Conservation (phyloP, 2,888 invertebrate genomes). For the Galeopsomyia nigrocyanea region DNA sequence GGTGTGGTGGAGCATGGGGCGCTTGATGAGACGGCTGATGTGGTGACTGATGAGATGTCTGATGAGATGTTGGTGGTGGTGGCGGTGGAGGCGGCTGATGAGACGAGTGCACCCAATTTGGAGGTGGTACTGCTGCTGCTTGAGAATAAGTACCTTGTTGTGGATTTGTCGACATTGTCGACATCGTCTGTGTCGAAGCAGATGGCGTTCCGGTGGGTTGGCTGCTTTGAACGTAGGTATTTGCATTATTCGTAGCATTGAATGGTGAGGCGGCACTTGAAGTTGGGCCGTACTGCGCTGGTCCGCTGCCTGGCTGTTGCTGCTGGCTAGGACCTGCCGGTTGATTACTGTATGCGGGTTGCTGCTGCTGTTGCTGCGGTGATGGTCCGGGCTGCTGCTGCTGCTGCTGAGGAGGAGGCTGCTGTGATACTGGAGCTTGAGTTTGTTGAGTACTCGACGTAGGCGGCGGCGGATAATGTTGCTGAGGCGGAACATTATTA, state of each 20-base stretch:
- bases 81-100: slow-evolving; percentile 66
- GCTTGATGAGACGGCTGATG: slow-evolving; percentile 63
- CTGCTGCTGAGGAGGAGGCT: slow-evolving; percentile 71
- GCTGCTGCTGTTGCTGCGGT: slow-evolving; percentile 61
- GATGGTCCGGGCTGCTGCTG: slow-evolving; percentile 68
- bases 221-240: slow-evolving; percentile 66
- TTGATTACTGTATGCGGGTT: slow-evolving; percentile 71
- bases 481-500: slow-evolving; percentile 64
- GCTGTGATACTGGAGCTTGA: slow-evolving; percentile 60
- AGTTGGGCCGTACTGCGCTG: slow-evolving; percentile 64
- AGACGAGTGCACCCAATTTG: slow-evolving; percentile 69
- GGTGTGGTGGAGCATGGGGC: slow-evolving; percentile 64
- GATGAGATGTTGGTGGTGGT: slow-evolving; percentile 64
- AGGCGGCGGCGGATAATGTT: slow-evolving; percentile 71
- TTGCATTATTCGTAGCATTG: slow-evolving; percentile 61
- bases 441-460: slow-evolving; percentile 62
- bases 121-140: slow-evolving; percentile 74
- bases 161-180: slow-evolving; percentile 71
- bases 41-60: slow-evolving; percentile 58
- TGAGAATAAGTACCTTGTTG: slow-evolving; percentile 68
- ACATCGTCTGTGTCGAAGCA: slow-evolving; percentile 73
- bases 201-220: slow-evolving; percentile 68
- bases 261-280: slow-evolving; percentile 68
- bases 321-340: slow-evolving; percentile 69
- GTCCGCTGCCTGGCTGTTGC: slow-evolving; percentile 54